phyloP scores from a whole-genome alignment of 2,797 vertebrate genomes.

The Pempheris klunzingeri region DNA sequence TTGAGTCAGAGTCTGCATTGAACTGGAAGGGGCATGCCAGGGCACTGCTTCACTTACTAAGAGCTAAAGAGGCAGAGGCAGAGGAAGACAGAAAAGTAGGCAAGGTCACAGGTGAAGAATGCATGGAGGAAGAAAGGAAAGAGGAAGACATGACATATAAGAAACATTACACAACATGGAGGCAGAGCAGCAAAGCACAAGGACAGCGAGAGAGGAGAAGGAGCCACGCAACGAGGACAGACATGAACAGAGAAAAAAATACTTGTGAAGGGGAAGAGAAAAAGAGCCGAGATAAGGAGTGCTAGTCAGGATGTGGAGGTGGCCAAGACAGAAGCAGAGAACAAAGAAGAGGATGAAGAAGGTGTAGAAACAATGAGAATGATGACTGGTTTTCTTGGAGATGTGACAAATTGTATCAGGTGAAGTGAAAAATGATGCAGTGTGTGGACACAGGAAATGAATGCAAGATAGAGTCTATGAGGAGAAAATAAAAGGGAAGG shows the following conservation, averaged over 20 bases:
- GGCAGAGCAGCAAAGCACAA: conserved; percentile 20
- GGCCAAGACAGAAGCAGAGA: conserved; percentile 45
- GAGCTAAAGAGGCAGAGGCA: conserved; percentile 15
- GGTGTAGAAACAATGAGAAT: conserved; percentile 49
- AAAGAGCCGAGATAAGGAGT: conserved; percentile 36
- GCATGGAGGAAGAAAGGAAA: not conserved
- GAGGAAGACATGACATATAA: conserved; percentile 3
- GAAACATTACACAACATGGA: conserved; percentile 8
- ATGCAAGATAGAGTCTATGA: conserved; percentile 43
- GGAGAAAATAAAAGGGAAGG: conserved; percentile 34
- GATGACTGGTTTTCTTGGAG: conserved; percentile 57
- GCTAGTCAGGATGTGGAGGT: conserved; percentile 17
- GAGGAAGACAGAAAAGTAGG: conserved; percentile 11
- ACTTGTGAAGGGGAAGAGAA: conserved; percentile 8
- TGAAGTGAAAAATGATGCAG: conserved; percentile 50
- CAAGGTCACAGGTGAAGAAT: conserved; percentile 24
- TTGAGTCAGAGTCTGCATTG: conserved; percentile 33
- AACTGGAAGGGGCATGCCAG: conserved; percentile 31
- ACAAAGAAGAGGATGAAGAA: conserved; percentile 49
- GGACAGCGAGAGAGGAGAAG: conserved; percentile 26
- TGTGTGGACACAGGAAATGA: conserved; percentile 53
- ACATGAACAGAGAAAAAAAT: conserved; percentile 40
- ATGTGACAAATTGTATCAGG: conserved; percentile 60
- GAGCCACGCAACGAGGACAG: conserved; percentile 28
- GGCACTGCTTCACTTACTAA: conserved; percentile 24